Conservation (phyloP, 2,888 invertebrate genomes). For the Caenorhabditis japonica region DNA sequence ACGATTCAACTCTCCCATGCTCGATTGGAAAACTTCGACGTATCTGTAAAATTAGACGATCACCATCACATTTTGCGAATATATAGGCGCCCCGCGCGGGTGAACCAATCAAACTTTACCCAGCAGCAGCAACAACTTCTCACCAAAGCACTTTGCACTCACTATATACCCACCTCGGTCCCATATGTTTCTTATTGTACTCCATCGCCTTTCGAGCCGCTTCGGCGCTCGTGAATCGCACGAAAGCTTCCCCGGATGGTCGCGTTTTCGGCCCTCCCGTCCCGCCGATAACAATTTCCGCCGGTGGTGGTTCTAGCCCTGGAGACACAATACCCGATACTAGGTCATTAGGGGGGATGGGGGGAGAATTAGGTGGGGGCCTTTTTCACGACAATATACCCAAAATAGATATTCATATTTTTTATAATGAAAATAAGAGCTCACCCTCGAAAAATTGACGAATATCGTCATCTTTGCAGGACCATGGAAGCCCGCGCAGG, state of each 20-base stretch:
- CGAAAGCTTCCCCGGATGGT: slow-evolving; percentile 74
- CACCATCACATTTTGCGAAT: neutral
- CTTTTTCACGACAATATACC: too few relatives aligned
- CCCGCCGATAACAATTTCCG: slow-evolving; percentile 72
- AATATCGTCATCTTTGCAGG: slow-evolving; percentile 65
- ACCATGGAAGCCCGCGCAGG: slow-evolving; percentile 71
- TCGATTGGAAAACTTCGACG: slow-evolving; percentile 69
- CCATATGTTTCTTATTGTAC: slow-evolving; percentile 72
- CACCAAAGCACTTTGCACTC: too few relatives aligned
- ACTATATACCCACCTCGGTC: slow-evolving; percentile 73
- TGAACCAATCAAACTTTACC: too few relatives aligned
- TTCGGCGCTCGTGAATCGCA: slow-evolving; percentile 64
- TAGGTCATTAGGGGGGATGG: slow-evolving; percentile 8
- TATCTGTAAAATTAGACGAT: slow-evolving; percentile 60
- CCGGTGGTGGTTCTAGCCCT: slow-evolving; percentile 67
- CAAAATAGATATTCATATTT: too few relatives aligned
- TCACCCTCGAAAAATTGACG: slow-evolving; percentile 67
- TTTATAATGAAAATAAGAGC: slow-evolving; percentile 16
- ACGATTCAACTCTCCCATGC: slow-evolving; percentile 52
- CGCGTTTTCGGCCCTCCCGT: slow-evolving; percentile 66
- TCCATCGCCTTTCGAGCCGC: slow-evolving; percentile 69
- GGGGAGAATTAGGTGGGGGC: neutral
- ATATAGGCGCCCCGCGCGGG: too few relatives aligned
- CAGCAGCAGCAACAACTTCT: too few relatives aligned
- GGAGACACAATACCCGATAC: slow-evolving; percentile 6